Evolutionary conservation across 2,888 invertebrate genomes (phyloP).

Genomic region (Allolobophora icterica): DNA sequence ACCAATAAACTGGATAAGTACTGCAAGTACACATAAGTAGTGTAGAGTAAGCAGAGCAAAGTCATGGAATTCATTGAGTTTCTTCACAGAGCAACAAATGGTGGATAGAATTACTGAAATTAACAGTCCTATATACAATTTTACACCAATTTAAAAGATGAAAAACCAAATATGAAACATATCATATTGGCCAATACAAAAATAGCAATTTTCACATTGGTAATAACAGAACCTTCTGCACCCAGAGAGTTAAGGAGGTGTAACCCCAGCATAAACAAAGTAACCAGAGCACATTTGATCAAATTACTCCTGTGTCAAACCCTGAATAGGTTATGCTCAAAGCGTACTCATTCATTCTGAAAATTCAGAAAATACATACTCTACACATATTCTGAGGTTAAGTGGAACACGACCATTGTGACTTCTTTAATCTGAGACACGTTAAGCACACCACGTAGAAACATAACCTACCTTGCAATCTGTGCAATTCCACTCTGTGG

Average conservation of each 20-base stretch:
- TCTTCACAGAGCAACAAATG: too few species aligned
- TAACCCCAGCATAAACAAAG: not conserved
- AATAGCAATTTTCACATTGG: not conserved
- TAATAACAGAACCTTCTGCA: not conserved
- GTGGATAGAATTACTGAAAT: not conserved
- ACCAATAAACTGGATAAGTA: too few species aligned
- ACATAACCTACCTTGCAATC: not conserved
- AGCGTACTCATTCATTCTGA: too few species aligned
- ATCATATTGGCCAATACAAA: not conserved
- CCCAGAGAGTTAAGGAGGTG: not conserved
- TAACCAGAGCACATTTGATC: not conserved
- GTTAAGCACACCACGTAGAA: not conserved
- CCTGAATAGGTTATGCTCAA: not conserved
- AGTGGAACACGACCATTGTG: not conserved
- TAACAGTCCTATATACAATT: not conserved
- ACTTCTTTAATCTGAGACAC: not conserved
- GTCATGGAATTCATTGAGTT: too few species aligned
- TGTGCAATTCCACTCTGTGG: not conserved
- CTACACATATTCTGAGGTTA: not conserved
- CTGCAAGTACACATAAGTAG: not conserved
- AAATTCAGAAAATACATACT: too few species aligned
- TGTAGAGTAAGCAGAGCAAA: too few species aligned
- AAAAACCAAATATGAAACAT: not conserved
- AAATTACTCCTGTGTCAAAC: not conserved
- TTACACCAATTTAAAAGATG: not conserved